These are phyloP conservation scores for Halyomorpha halys DNA, from an alignment of 1,140 invertebrate genomes.

Conservation along the genomic window DNA sequence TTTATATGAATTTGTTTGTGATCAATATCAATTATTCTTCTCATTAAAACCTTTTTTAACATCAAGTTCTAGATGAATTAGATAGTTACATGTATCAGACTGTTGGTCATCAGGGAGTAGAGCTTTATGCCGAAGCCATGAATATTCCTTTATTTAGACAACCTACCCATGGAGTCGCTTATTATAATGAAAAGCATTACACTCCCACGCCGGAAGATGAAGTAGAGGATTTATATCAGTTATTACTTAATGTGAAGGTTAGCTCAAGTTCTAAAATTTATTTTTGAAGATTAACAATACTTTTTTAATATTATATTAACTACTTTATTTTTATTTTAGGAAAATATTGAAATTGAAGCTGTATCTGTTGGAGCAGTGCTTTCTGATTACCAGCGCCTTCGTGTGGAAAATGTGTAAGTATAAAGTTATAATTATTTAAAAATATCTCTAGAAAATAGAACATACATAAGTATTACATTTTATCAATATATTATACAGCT, in stretches of 20 bases:
- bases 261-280: constrained; percentile 25
- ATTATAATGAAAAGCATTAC: constrained; percentile 73
- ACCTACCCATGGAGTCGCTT: constrained; percentile 67
- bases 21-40: background rate
- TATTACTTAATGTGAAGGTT: constrained; percentile 77
- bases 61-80: constrained; percentile 64
- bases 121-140: constrained; percentile 86
- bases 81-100: constrained; percentile 99
- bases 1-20: too few species aligned
- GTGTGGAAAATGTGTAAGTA: constrained; percentile 94
- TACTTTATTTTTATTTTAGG: constrained; percentile 42
- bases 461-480: too few species aligned
- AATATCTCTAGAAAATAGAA: too few species aligned
- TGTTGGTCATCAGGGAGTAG: constrained; percentile 90
- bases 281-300: background rate
- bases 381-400: constrained; percentile 92
- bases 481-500: too few species aligned
- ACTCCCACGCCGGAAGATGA: constrained; percentile 81
- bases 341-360: constrained; percentile 71
- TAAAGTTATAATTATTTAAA: too few species aligned
- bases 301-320: constrained; percentile 9
- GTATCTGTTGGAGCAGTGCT: constrained; percentile 94
- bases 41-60: background rate
- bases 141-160: constrained; percentile 81
- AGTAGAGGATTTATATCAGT: constrained; percentile 92